Evolutionary conservation across 1,140 invertebrate species (phyloP), one percentile per base, ranked within the genome.

Genomic region (Microvelia longipes): DNA sequence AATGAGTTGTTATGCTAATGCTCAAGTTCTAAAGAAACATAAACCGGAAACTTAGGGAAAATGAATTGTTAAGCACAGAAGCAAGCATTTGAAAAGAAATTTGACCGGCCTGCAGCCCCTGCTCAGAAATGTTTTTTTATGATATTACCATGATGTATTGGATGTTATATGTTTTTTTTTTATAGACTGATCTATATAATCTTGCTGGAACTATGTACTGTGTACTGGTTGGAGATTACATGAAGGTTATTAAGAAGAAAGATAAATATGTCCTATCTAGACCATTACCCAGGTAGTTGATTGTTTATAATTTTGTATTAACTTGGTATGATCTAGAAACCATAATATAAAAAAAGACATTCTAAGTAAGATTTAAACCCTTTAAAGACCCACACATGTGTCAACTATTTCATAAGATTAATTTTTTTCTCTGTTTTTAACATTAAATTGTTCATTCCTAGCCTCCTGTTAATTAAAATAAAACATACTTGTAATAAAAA

Each of bases 121-220:
- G n/a, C n/a, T n/a, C n/a, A n/a, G n/a, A n/a, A n/a, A n/a, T n/a
- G n/a, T n/a, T n/a, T n/a, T 60, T 60, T 19, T 60, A 60, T 19
- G 19, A 60, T 60, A 60, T 60, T 11, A 11, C 35, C 35, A 11
- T 60, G 19, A 11, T 60, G 35, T 60, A 60, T 60, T 60, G 11
- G 11, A 60, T 60, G 35, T 11, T 11, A 60, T 60, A 11, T 60
- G 35, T 60, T 25, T 70, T 70, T n/a, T 66, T 72, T 70, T 70
- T 78, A 14, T 76, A 84, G 81, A 91, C 90, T 35, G 94, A 96
- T 82, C 81, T 93, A 72, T 95, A 89, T 82, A 93, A 93, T 73
- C 78, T 94, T 70, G 90, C 90, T 70, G 90, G 90, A 26, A 90
- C 91, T 27, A 88, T 93, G 71, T 90, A 95, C 80, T 89, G 90